These are phyloP conservation scores for Nemurella pictetii DNA, from an alignment of 2,888 invertebrate genomes.

Conservation along the genomic window DNA sequence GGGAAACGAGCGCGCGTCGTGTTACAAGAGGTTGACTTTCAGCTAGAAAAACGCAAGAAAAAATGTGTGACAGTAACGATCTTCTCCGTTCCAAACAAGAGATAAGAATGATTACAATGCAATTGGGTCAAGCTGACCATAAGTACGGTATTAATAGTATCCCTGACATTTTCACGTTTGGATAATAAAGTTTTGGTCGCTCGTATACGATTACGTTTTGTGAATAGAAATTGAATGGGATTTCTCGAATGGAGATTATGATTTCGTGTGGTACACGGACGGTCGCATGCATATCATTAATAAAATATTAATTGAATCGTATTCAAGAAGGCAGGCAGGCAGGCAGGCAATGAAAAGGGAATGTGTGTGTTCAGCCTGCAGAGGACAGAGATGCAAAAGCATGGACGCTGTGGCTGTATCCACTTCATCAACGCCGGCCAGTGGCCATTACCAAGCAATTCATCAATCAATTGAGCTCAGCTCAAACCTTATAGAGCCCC, in stretches of 20 bases:
- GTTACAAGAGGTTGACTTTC: not conserved
- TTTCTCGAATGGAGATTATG: not conserved
- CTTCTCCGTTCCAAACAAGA: not conserved
- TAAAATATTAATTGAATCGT: too few relatives aligned
- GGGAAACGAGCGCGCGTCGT: not conserved
- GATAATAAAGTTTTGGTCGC: not conserved
- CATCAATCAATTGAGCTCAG: not conserved
- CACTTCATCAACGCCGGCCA: too few relatives aligned
- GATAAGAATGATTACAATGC: not conserved
- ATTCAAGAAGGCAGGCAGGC: too few relatives aligned
- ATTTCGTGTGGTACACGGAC: not conserved
- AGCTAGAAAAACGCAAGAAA: not conserved
- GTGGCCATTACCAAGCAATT: slow-evolving; percentile 1
- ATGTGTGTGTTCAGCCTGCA: too few relatives aligned
- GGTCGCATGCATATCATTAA: too few relatives aligned
- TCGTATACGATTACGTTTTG: not conserved
- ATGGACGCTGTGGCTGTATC: too few relatives aligned
- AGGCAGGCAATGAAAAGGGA: too few relatives aligned
- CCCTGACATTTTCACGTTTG: not conserved
- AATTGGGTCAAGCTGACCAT: not conserved
- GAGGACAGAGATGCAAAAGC: too few relatives aligned
- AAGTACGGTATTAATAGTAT: not conserved
- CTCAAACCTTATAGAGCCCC: not conserved
- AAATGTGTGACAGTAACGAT: not conserved
- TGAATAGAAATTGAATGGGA: not conserved